Evolutionary conservation across 2,113 vertebrate species (phyloP).

Genomic region (Centropus bengalensis): DNA sequence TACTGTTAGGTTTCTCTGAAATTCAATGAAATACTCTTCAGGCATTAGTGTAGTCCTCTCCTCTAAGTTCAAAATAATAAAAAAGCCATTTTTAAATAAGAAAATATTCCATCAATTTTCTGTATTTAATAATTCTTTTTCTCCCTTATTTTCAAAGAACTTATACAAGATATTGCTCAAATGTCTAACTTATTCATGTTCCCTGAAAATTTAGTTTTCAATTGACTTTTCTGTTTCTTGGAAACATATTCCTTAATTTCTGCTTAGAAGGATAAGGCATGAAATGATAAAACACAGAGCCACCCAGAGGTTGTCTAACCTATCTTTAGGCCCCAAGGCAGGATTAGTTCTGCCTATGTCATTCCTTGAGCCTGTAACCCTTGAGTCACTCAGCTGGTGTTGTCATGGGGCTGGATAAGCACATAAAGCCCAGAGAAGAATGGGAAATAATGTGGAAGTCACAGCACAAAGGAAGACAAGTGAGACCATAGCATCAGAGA

Average conservation of each 20-base stretch:
- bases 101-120: background rate
- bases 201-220: background rate
- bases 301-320: background rate
- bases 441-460: background rate
- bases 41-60: background rate
- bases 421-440: background rate
- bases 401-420: background rate
- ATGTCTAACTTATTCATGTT: background rate
- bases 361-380: background rate
- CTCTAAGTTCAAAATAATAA: background rate
- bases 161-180: background rate
- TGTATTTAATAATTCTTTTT: background rate
- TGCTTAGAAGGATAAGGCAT: background rate
- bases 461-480: background rate
- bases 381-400: background rate
- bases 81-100: background rate
- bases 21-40: background rate
- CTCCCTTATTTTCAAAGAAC: background rate
- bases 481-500: background rate
- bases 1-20: background rate
- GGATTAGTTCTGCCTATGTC: background rate
- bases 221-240: background rate
- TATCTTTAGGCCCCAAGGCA: background rate
- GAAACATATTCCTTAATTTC: background rate
- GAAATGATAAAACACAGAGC: background rate